These are phyloP conservation scores for Bugulina stolonifera DNA, from an alignment of 2,888 invertebrate species.

Conservation along the genomic window DNA sequence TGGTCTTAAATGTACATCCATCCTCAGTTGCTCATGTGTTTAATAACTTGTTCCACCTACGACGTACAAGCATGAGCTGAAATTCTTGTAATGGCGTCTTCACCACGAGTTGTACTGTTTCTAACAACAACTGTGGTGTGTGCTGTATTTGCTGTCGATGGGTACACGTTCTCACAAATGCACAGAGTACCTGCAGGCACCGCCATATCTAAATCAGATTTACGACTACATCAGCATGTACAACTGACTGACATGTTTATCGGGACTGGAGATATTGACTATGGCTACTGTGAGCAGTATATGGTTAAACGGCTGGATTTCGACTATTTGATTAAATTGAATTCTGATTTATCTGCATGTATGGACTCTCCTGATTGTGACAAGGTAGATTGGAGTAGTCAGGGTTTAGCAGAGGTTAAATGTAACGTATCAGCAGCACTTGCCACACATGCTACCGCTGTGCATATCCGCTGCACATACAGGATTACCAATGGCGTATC, in stretches of 20 bases:
- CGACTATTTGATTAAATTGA: neutral
- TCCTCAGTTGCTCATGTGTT: too few relatives aligned
- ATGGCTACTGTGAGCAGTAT: neutral
- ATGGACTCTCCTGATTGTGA: neutral
- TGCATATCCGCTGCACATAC: neutral
- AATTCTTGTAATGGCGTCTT: too few relatives aligned
- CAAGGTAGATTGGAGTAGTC: neutral
- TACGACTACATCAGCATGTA: neutral
- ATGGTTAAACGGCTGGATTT: neutral
- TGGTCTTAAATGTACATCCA: too few relatives aligned
- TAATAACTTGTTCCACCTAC: too few relatives aligned
- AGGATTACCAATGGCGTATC: too few relatives aligned
- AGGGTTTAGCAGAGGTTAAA: neutral
- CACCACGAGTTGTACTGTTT: too few relatives aligned
- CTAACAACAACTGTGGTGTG: too few relatives aligned
- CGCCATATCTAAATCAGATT: neutral
- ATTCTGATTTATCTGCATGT: neutral
- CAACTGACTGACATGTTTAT: slow-evolving; percentile 8
- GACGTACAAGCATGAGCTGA: too few relatives aligned
- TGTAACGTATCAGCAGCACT: neutral
- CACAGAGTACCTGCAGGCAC: neutral
- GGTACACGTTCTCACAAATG: neutral
- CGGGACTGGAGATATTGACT: slow-evolving; percentile 5
- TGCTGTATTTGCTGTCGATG: neutral
- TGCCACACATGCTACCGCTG: neutral